Evolutionary conservation across 2,797 vertebrate genomes (phyloP).

Genomic region (Choloepus didactylus): DNA sequence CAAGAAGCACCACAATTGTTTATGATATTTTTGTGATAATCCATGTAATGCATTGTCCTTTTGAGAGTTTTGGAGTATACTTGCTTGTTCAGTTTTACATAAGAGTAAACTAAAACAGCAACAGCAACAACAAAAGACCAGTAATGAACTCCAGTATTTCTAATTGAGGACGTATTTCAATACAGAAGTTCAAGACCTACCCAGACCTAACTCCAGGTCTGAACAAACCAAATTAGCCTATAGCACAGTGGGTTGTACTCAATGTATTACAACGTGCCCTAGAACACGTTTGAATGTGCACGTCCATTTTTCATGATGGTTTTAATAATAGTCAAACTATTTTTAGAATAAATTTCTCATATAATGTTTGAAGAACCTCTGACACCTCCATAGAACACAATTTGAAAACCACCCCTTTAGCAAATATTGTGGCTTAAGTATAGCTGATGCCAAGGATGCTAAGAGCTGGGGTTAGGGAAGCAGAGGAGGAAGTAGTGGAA

Average conservation of each 20-base stretch:
- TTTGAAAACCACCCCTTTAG: neutral
- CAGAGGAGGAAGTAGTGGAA: neutral
- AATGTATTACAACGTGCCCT: rapidly evolving
- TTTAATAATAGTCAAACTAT: neutral
- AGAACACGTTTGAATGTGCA: neutral
- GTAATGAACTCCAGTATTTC: neutral
- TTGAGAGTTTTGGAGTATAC: neutral
- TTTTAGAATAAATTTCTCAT: constrained; percentile 56
- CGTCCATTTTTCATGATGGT: neutral
- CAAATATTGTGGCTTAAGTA: neutral
- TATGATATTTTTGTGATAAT: neutral
- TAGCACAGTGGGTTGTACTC: rapidly evolving
- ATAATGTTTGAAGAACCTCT: neutral
- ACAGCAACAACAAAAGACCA: neutral
- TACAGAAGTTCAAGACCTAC: neutral
- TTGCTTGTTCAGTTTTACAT: neutral
- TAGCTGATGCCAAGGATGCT: neutral
- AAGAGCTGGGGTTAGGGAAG: neutral
- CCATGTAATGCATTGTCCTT: neutral
- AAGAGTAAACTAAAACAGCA: neutral
- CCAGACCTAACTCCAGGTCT: neutral
- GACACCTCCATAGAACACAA: neutral
- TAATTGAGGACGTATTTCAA: neutral
- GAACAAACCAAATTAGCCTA: neutral
- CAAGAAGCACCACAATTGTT: neutral